Base-by-base conservation (phyloP, 2,888 invertebrate species). In the Clunio marinus region DNA sequence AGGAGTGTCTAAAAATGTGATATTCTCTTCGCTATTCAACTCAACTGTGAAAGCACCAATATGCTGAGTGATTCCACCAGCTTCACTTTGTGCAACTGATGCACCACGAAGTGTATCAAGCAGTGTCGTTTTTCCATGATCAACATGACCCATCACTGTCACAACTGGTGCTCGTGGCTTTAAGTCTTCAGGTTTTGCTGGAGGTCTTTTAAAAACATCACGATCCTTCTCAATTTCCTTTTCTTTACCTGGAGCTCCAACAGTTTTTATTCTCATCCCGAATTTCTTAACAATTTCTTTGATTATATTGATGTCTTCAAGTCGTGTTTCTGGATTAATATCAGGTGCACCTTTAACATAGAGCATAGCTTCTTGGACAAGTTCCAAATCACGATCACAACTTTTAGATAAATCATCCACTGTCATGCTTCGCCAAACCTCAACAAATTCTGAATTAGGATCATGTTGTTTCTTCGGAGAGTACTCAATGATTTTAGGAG, bases 101-200 rank as follows among this genome's bases (percentile, higher is more conserved):
- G 95, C 88, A 72, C 94, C 85, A 63, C 97, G 80, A 28, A 98
- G 78, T 0, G 92, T 83, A 79, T 98, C 98, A 3, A 99, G 80
- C 2, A 99, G 81, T 0, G 98, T 98, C 1, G 99, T 99, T 83
- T 99, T 98, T 2, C 99, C 99, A 81, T 99, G 99, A 83, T 99
- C 99, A 1, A 99, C 97, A 78, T 99, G 99, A 0, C 99, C 99
- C 98, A 99, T 99, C 59, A 99, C 93, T 3, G 98, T 96, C 0
- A 97, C 96, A 1, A 99, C 92, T 0, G 99, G 96, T 13, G 94
- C 90, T 1, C 98, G 84, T 2, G 84, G 84, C 45, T 85, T 82
- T 13, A 94, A 81, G 15, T 83, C 81, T 58, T 83, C 83, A 2
- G 84, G 79, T 13, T 84, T 77, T 1, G 92, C 83, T 0, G 89